Conservation (phyloP, 1,140 invertebrate genomes). For the Pogonomyrmex californicus region DNA sequence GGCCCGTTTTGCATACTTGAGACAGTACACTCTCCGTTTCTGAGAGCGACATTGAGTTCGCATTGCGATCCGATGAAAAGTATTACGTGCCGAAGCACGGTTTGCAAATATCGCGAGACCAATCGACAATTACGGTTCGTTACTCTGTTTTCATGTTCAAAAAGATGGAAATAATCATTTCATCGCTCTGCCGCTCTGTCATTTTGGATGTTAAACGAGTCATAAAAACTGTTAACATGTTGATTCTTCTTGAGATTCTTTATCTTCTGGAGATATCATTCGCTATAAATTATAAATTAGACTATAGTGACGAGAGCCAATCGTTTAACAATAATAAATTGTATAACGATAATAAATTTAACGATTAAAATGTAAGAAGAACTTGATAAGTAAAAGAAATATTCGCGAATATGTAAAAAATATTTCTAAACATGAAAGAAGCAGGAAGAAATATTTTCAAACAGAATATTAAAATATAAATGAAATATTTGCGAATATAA, state of each 20-base stretch:
- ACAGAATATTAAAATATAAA: background rate
- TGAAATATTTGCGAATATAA: background rate
- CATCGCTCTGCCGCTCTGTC: constrained; percentile 2
- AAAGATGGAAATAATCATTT: constrained; percentile 20
- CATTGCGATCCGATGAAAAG: background rate
- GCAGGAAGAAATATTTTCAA: background rate
- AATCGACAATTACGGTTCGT: constrained; percentile 46
- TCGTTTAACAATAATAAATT: background rate
- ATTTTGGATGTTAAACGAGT: background rate
- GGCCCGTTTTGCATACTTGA: constrained; percentile 35
- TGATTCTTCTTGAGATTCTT: background rate
- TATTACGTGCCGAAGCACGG: constrained; percentile 20
- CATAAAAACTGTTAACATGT: constrained; percentile 9
- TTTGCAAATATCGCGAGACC: constrained; percentile 32
- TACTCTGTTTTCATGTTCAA: constrained; percentile 40
- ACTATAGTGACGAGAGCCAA: background rate
- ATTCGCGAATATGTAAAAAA: background rate
- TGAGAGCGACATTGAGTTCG: constrained; percentile 14
- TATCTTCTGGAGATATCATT: background rate
- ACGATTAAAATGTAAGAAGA: background rate
- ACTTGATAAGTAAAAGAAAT: background rate
- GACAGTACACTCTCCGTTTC: background rate
- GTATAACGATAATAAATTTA: background rate
- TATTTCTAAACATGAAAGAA: background rate
- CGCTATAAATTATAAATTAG: background rate